Conservation (phyloP, 2,888 invertebrate species). For the Andrena dorsata region DNA sequence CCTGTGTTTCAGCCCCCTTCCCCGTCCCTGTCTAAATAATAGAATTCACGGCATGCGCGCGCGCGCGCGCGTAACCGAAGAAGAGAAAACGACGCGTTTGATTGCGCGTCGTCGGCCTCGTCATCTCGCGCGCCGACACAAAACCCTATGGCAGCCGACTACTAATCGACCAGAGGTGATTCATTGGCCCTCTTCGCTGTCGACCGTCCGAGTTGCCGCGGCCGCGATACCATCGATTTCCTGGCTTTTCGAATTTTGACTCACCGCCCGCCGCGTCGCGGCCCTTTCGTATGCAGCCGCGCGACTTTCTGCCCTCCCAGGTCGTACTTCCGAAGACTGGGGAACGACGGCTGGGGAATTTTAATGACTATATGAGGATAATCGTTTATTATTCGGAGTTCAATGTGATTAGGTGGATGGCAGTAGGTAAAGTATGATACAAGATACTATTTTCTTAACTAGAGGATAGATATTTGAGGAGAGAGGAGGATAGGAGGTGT, state of each 20-base stretch:
- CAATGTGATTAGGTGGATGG: too few species aligned
- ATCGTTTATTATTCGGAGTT: too few species aligned
- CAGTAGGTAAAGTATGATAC: too few species aligned
- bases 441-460: too few species aligned
- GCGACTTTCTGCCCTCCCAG: constrained; percentile 62
- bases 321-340: constrained; percentile 67
- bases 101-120: constrained; percentile 67
- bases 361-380: constrained; percentile 39
- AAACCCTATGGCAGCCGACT: constrained; percentile 60
- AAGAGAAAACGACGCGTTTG: constrained; percentile 47
- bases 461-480: too few species aligned
- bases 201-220: neutral
- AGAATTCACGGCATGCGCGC: constrained; percentile 64
- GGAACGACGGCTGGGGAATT: constrained; percentile 50
- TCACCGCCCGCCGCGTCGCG: constrained; percentile 26
- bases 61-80: constrained; percentile 20
- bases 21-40: constrained; percentile 66
- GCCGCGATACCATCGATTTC: constrained; percentile 49
- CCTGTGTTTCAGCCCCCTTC: constrained; percentile 50
- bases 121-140: constrained; percentile 65
- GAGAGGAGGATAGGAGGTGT: too few species aligned
- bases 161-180: constrained; percentile 69
- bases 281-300: constrained; percentile 58
- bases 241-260: constrained; percentile 47
- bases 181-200: constrained; percentile 53